Evolutionary conservation across 2,113 vertebrate genomes (phyloP), one percentile per base, ranked within the genome.

Genomic region (Leuciscus idus): DNA sequence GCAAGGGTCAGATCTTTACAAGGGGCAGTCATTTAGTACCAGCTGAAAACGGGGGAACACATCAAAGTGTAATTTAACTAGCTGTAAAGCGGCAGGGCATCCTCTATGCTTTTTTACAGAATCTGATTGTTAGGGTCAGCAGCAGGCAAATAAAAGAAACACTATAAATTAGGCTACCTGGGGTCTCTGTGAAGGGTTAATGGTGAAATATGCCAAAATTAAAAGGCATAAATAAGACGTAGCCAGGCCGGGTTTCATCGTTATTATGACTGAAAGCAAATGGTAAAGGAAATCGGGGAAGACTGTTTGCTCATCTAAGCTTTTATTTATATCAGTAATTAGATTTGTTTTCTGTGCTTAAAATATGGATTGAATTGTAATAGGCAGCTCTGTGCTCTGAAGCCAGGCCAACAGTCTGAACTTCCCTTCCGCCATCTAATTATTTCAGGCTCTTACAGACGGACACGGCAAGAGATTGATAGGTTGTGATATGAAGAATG

Each of bases 1-100:
- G 81, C 30, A 43, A n/a, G 77, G 89, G 92, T 92, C 91, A 91
- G 81, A 89, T 89, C 33, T 86, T 90, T 87, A 89, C 84, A 74
- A 73, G 52, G 87, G 92, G 89, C 91, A 87, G 86, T 90, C 87
- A 88, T 92, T 91, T 93, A 91, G 91, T 91, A 87, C 75, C 90
- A 90, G 90, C 87, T 89, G 81, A 92, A 91, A 93, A 92, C 7
- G 72, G 87, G 76, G 84, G 86, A 89, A 88, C 85, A 94, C 94
- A 93, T 95, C 95, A 95, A 95, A 95, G 94, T 91, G 93, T 91
- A 89, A 93, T 94, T 95, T 94, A 94, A 94, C 90, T 92, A 92
- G 92, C 91, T 91, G 89, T 95, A 93, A 94, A 94, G 92, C 92
- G 86, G 90, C 92, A 91, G 93, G 93, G 91, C 89, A 91, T 90